Conservation (phyloP, 2,797 vertebrate genomes). For the Spinibarbus caldwelli region DNA sequence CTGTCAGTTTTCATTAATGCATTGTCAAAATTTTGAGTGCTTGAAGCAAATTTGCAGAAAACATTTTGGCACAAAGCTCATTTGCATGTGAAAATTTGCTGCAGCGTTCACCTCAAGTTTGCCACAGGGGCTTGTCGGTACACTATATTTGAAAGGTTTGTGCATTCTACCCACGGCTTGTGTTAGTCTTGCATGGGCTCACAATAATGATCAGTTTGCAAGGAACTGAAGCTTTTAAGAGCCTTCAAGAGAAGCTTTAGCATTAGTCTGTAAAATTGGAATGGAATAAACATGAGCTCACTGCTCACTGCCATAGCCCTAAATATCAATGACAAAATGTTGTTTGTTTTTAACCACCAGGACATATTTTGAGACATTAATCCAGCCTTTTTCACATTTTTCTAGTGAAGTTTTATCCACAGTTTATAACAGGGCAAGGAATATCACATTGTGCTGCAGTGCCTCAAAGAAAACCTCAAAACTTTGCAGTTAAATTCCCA, state of each 20-base stretch:
- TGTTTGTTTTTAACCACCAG: constrained; percentile 2
- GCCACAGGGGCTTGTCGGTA: not conserved
- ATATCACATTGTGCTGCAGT: not conserved
- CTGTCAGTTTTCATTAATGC: not conserved
- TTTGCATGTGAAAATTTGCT: not conserved
- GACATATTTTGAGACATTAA: not conserved
- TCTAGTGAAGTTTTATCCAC: not conserved
- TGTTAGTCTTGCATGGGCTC: constrained; percentile 20
- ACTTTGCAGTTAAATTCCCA: constrained; percentile 30
- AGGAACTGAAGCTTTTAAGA: constrained; percentile 29
- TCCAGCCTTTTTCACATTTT: not conserved
- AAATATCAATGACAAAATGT: not conserved
- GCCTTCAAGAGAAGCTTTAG: constrained; percentile 12
- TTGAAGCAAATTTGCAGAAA: not conserved
- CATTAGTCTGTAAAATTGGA: not conserved
- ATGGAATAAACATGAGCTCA: constrained; percentile 13
- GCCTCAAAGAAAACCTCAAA: constrained; percentile 29
- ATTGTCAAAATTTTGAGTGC: not conserved
- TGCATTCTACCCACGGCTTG: not conserved
- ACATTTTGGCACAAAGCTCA: not conserved
- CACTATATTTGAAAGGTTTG: not conserved
- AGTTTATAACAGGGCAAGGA: not conserved
- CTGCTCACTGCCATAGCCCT: not conserved
- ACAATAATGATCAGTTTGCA: constrained; percentile 21
- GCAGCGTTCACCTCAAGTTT: not conserved